Evolutionary conservation across 2,888 invertebrate species (phyloP).

Genomic region (Tuberolachnus salignus): DNA sequence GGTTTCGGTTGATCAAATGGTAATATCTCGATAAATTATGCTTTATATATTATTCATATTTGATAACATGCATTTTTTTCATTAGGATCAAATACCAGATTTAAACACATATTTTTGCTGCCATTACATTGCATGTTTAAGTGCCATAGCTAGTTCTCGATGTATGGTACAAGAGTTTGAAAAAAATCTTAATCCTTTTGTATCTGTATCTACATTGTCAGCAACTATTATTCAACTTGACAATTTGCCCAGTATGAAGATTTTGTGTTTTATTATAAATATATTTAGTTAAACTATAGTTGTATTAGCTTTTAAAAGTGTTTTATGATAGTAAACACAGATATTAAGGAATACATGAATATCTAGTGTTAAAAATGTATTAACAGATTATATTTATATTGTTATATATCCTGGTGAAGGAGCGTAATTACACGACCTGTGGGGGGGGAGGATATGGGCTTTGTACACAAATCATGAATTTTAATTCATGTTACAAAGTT

Average conservation of each 20-base stretch:
- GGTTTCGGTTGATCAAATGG: conserved; percentile 54
- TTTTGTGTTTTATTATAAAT: not conserved
- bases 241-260: conserved; percentile 37
- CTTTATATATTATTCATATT: not conserved
- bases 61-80: not conserved
- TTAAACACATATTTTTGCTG: conserved; percentile 55
- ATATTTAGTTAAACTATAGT: not conserved
- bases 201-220: conserved; percentile 45
- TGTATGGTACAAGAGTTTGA: conserved; percentile 52
- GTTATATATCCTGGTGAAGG: too few species aligned
- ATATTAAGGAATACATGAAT: too few species aligned
- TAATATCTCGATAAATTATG: conserved; percentile 13
- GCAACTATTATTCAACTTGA: conserved; percentile 43
- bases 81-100: conserved; percentile 52
- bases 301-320: too few species aligned
- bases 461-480: too few species aligned
- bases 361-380: too few species aligned
- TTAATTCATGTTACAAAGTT: too few species aligned
- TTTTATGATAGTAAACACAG: too few species aligned
- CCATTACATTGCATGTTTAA: conserved; percentile 54
- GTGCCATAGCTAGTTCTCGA: conserved; percentile 48
- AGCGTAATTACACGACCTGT: too few species aligned
- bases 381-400: too few species aligned
- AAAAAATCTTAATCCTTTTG: conserved; percentile 52
- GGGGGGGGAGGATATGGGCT: too few species aligned